Base-by-base conservation (phyloP, 64 coral and sea anemone genomes). In the Dendronephthya gigantea region DNA sequence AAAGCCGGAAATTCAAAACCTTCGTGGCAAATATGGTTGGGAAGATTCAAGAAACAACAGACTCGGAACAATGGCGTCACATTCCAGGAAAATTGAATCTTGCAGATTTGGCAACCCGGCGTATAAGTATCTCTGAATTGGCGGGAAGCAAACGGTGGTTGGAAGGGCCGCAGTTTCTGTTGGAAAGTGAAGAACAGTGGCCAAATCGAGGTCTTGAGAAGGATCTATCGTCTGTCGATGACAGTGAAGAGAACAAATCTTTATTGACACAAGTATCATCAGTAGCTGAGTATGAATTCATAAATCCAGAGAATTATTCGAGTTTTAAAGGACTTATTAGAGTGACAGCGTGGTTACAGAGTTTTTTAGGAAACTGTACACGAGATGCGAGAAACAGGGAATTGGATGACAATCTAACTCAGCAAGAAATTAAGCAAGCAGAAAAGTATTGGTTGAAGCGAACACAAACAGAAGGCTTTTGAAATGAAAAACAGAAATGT, bases 1-100 rank as follows among this genome's bases (percentile, higher is more conserved):
- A 49, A 48, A 87, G 48, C 40, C 59, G 58, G 4, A 68, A 86
- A 5, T 86, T 40, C 70, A 70, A 49, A 37, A 41, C 86, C 70
- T 88, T 88, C 68, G 48, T 88, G 4, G 86, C 86, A 39, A 49
- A 88, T 50, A 55, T 83, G 50, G 35, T 94, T 16, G 51, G 51
- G 13, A 17, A 56, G 19, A 56, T 56, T 17, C 51, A 56, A 56
- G 13, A 56, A 17, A 56, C 13, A 17, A 56, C 51, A 56, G 23
- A 56, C 13, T 17, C 51, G 2, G 51, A 56, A 56, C 51, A 56
- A 14, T 56, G 51, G 51, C 3, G 51, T 8, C 23, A n/a, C 27
- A 47, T 94, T 2, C 83, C 76, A 82, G 85, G 92, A n/a, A n/a
- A n/a, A n/a, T n/a, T n/a, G n/a, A n/a, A n/a, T n/a, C n/a, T n/a